Evolutionary conservation across 2,888 invertebrate genomes (phyloP).

Genomic region (Creontiades dilutus): DNA sequence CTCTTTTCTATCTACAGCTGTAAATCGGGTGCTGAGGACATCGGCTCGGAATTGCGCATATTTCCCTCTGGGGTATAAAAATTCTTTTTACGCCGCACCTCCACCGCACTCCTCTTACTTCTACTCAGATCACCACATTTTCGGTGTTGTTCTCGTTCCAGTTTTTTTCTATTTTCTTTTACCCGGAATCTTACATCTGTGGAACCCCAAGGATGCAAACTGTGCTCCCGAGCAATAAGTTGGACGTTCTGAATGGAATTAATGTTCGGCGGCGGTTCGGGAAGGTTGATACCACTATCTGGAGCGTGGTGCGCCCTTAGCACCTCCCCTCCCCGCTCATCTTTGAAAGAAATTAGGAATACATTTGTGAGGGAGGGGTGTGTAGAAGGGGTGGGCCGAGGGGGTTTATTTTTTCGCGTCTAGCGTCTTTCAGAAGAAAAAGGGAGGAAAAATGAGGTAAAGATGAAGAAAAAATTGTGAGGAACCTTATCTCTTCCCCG

Average conservation of each 20-base stretch:
- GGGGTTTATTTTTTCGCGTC: not conserved
- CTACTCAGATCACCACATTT: no score
- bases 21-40: not conserved
- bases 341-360: constrained; percentile 21
- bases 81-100: not conserved
- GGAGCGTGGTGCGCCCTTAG: not conserved
- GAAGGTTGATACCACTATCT: not conserved
- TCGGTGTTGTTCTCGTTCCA: no score
- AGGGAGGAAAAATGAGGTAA: not conserved
- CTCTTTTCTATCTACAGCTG: not conserved
- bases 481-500: constrained; percentile 36
- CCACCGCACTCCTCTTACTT: no score
- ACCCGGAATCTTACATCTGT: no score
- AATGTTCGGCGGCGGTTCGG: not conserved
- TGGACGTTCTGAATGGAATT: not conserved
- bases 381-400: not conserved
- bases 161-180: no score
- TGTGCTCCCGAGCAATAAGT: not conserved
- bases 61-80: not conserved
- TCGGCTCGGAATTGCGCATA: not conserved
- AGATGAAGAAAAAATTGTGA: not conserved
- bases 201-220: not conserved
- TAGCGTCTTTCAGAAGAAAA: not conserved
- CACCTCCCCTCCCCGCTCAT: not conserved
- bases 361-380: not conserved